phyloP scores from a whole-genome alignment of 2,113 vertebrate species.

The Lagopus leucura region DNA sequence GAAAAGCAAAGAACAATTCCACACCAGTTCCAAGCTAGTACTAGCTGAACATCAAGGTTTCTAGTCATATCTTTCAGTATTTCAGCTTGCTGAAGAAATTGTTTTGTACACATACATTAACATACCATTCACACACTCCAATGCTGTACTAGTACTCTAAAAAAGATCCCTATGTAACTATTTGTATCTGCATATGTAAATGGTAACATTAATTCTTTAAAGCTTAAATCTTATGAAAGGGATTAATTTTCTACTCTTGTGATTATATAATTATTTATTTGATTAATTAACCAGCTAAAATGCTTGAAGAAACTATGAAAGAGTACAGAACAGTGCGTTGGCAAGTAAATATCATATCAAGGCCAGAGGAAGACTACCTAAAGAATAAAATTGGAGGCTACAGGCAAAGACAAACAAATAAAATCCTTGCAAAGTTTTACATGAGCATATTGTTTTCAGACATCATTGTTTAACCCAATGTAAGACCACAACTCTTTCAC shows the following conservation, averaged over 20 bases:
- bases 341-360: not conserved
- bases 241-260: not conserved
- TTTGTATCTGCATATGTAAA: not conserved
- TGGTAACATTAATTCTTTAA: not conserved
- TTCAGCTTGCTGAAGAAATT: not conserved
- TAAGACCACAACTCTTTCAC: not conserved
- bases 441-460: not conserved
- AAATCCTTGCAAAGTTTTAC: not conserved
- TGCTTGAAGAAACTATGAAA: not conserved
- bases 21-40: not conserved
- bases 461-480: not conserved
- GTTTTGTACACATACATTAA: not conserved
- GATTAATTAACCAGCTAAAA: not conserved
- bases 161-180: not conserved
- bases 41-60: not conserved
- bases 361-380: not conserved
- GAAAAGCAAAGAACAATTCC: not conserved
- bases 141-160: not conserved
- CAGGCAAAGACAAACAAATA: not conserved
- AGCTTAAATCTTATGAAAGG: not conserved
- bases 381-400: not conserved
- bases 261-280: not conserved
- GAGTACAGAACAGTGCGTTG: not conserved
- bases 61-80: not conserved
- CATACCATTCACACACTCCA: not conserved